These are phyloP conservation scores for Spinus olivaceus DNA, from an alignment of 2,797 vertebrate species.

Conservation along the genomic window DNA sequence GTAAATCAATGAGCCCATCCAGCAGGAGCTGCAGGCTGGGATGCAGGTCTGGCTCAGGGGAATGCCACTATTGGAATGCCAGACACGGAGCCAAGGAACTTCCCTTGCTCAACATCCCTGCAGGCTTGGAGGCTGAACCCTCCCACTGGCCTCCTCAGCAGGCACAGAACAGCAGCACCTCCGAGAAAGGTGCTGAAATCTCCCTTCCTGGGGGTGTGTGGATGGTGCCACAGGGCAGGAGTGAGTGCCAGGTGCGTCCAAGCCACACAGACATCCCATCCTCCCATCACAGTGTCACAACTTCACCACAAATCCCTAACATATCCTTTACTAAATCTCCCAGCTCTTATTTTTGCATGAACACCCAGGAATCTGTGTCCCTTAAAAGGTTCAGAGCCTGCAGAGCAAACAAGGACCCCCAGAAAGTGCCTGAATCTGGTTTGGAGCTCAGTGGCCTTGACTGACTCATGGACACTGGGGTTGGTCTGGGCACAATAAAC, in stretches of 20 bases:
- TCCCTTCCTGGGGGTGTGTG: accelerated
- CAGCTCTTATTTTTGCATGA: neutral
- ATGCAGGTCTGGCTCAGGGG: neutral
- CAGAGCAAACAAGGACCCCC: neutral
- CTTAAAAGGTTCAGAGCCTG: neutral
- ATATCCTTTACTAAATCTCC: neutral
- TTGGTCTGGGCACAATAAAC: neutral
- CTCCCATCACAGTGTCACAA: neutral
- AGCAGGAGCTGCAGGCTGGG: neutral
- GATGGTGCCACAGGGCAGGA: neutral
- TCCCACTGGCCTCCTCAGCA: neutral
- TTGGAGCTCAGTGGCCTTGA: neutral
- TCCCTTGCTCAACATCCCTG: neutral
- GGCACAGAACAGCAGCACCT: neutral
- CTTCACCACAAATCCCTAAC: neutral
- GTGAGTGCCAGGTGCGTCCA: accelerated
- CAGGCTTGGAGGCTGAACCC: neutral
- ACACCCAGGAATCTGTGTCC: neutral
- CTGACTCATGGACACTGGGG: accelerated
- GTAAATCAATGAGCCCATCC: neutral
- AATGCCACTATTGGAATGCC: neutral
- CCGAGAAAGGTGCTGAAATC: neutral
- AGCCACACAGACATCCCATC: neutral
- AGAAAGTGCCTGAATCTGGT: neutral
- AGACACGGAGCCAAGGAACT: neutral